These are phyloP conservation scores for Lucilia cuprina DNA, from an alignment of 1,140 invertebrate genomes.

Conservation along the genomic window DNA sequence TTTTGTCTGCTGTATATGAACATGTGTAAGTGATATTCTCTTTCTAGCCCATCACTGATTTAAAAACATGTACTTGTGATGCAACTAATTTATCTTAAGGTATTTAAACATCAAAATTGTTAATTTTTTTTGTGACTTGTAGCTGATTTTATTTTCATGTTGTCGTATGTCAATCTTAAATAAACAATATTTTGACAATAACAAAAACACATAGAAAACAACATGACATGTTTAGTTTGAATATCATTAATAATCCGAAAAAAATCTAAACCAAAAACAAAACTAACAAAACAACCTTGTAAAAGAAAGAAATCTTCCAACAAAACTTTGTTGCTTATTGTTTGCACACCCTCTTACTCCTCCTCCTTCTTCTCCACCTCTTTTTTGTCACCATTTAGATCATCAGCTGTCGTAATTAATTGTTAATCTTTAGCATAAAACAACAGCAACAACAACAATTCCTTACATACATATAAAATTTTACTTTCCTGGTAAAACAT, in stretches of 20 bases:
- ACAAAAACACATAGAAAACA: not conserved
- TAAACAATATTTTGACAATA: not conserved
- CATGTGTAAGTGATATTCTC: too few species aligned
- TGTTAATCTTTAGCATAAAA: slow-evolving; percentile 4
- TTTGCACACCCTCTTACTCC: not conserved
- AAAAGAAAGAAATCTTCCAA: not conserved
- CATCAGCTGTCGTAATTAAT: slow-evolving; percentile 5
- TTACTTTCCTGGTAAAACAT: too few species aligned
- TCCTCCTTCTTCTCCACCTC: too few species aligned
- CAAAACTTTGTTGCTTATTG: too few species aligned
- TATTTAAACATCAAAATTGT: too few species aligned
- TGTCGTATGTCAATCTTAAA: not conserved
- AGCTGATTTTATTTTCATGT: not conserved
- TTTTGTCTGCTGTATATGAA: too few species aligned
- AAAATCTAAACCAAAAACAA: not conserved
- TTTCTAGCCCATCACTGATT: too few species aligned
- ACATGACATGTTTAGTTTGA: not conserved
- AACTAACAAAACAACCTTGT: not conserved
- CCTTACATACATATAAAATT: not conserved
- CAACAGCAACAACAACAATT: not conserved
- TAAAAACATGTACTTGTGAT: not conserved
- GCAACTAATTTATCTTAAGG: not conserved
- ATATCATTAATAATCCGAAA: not conserved
- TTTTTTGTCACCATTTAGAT: not conserved
- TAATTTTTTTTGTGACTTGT: too few species aligned